Conservation (phyloP, 2,888 invertebrate genomes). For the Coelinius sp. region DNA sequence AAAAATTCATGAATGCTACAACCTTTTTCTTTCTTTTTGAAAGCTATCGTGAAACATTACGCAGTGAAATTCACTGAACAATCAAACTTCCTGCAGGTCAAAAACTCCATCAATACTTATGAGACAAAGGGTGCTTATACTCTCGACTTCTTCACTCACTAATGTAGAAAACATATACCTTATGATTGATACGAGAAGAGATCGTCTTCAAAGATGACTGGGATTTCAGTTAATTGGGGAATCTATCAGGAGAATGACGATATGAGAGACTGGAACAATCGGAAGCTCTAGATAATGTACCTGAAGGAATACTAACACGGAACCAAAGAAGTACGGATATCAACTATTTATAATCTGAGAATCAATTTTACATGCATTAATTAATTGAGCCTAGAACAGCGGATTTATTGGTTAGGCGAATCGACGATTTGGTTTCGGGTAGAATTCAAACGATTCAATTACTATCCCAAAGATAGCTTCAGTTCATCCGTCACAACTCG, state of each 20-base stretch:
- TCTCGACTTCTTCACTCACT: background rate
- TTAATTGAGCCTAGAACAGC: background rate
- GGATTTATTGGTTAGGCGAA: conserved; percentile 1
- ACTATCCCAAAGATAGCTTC: background rate
- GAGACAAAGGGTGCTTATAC: background rate
- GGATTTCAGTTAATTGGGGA: background rate
- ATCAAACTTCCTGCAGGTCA: background rate
- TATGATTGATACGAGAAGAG: conserved; percentile 6
- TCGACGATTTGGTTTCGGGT: background rate
- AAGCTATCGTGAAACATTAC: background rate
- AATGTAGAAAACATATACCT: background rate
- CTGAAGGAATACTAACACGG: background rate
- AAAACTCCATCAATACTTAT: background rate
- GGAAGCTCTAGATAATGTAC: conserved; percentile 4
- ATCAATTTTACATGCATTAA: conserved; percentile 10
- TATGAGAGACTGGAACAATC: background rate
- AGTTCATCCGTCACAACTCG: background rate
- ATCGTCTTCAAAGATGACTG: background rate
- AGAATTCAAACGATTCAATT: background rate
- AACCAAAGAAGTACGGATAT: background rate
- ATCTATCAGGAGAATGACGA: conserved; percentile 7
- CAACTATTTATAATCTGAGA: background rate
- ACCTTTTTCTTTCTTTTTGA: background rate
- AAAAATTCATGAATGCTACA: background rate
- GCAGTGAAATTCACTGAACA: background rate